Evolutionary conservation across 2,888 invertebrate genomes (phyloP).

Genomic region (Osedax frankpressi): DNA sequence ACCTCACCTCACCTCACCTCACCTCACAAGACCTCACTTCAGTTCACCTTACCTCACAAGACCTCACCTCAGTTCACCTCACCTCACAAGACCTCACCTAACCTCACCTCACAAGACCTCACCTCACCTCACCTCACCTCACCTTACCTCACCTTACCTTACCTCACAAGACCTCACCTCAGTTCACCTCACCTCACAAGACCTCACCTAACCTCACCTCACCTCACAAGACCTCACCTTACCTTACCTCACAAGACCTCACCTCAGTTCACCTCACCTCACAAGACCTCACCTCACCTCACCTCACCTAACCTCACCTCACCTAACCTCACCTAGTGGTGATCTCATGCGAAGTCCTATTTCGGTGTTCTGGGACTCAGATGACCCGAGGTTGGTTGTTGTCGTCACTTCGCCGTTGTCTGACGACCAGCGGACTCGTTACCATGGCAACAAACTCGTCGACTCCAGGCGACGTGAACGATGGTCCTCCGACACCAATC

Average conservation of each 20-base stretch:
- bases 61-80: too few species aligned
- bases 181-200: not conserved
- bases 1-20: too few species aligned
- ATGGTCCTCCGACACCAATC: too few species aligned
- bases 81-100: too few species aligned
- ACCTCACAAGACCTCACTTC: too few species aligned
- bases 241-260: slow-evolving; percentile 62
- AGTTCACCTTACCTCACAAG: too few species aligned
- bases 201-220: not conserved
- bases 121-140: too few species aligned
- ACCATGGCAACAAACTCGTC: not conserved
- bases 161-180: too few species aligned
- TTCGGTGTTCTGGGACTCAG: slow-evolving; percentile 68
- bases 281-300: slow-evolving; percentile 66
- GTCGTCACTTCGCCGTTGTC: slow-evolving; percentile 57
- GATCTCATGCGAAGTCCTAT: slow-evolving; percentile 48
- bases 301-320: not conserved
- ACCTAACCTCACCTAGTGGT: not conserved
- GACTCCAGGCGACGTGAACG: not conserved
- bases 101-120: too few species aligned
- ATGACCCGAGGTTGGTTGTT: slow-evolving; percentile 71
- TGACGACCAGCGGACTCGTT: not conserved
- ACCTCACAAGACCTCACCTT: slow-evolving; percentile 33
- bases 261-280: slow-evolving; percentile 72
- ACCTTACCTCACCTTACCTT: too few species aligned